These are phyloP conservation scores for Brachionus asplanchnoidis DNA, from an alignment of 1,140 invertebrate genomes.

Conservation along the genomic window DNA sequence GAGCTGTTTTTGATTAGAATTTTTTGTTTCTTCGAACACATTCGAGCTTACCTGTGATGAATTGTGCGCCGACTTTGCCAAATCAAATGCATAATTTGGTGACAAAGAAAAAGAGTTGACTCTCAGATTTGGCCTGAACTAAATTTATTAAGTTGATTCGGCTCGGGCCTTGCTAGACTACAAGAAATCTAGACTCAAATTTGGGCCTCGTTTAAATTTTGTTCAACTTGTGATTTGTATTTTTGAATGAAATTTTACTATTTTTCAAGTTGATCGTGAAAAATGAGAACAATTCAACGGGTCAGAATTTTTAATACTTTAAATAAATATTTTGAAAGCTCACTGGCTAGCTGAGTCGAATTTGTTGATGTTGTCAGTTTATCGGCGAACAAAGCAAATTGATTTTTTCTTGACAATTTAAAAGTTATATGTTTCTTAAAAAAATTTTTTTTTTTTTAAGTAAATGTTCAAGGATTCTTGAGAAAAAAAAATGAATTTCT, in stretches of 20 bases:
- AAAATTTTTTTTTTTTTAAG: background rate
- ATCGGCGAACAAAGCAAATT: background rate
- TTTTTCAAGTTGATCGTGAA: background rate
- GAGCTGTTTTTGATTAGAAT: background rate
- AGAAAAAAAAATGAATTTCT: background rate
- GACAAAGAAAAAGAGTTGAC: background rate
- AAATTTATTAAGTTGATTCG: background rate
- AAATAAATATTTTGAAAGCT: slow-evolving; percentile 33
- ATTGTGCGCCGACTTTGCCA: background rate
- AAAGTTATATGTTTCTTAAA: background rate
- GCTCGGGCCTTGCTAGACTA: background rate
- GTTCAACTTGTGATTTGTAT: background rate
- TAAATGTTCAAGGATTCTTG: background rate
- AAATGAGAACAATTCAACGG: slow-evolving; percentile 5
- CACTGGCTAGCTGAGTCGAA: background rate
- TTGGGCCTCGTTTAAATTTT: background rate
- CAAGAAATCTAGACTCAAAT: background rate
- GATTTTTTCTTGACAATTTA: background rate
- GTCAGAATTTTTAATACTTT: slow-evolving; percentile 27
- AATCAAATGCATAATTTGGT: background rate
- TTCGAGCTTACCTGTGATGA: background rate
- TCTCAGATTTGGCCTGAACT: background rate
- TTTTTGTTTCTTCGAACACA: background rate
- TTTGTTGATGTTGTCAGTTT: background rate
- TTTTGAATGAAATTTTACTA: background rate